Conservation (phyloP, 2,888 invertebrate species). For the Crematogaster levior region DNA sequence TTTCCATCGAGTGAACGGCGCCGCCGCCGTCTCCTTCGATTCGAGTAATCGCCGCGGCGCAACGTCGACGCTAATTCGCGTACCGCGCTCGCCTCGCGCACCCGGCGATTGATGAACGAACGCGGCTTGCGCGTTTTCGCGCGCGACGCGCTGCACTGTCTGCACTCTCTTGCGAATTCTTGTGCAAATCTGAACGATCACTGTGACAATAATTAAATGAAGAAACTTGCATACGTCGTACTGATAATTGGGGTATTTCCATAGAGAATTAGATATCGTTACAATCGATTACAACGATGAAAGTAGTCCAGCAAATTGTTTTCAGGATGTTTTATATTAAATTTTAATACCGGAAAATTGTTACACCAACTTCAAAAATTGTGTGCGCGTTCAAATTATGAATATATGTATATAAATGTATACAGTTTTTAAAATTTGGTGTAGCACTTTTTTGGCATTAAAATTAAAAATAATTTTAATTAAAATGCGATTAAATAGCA, state of each 20-base stretch:
- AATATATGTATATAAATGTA: too few relatives aligned
- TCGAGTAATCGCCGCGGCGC: background rate
- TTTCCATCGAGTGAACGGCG: conserved; percentile 27
- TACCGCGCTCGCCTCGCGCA: background rate
- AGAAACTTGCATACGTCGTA: background rate
- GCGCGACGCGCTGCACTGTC: background rate
- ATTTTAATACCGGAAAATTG: background rate
- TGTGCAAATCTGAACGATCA: background rate
- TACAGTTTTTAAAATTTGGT: too few relatives aligned
- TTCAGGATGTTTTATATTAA: background rate
- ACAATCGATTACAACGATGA: background rate
- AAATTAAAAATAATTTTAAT: too few relatives aligned
- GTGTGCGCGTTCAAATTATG: too few relatives aligned
- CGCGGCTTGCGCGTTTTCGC: background rate
- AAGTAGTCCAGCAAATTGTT: background rate
- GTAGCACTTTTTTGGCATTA: too few relatives aligned
- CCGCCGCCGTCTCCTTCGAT: background rate
- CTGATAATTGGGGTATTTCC: background rate
- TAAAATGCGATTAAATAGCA: too few relatives aligned
- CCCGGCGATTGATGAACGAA: background rate
- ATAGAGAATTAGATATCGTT: background rate
- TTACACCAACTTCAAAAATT: background rate
- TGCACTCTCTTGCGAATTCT: too few relatives aligned
- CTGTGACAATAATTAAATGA: background rate
- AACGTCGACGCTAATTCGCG: conserved; percentile 33